These are phyloP conservation scores for Listronotus oregonensis DNA, from an alignment of 1,140 invertebrate genomes.

Conservation along the genomic window DNA sequence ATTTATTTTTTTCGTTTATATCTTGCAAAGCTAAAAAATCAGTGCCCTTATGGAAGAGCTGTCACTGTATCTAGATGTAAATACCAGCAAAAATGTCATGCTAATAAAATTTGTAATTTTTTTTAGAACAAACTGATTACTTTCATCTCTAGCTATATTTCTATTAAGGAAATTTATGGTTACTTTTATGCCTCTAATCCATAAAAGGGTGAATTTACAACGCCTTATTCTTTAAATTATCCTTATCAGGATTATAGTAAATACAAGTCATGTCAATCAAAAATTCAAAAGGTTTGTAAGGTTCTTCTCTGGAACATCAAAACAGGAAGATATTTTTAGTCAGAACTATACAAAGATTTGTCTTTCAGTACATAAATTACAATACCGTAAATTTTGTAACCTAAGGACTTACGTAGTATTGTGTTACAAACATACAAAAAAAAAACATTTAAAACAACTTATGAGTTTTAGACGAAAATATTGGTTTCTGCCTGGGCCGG, in stretches of 20 bases:
- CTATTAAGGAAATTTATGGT: too few relatives aligned
- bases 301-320: not conserved
- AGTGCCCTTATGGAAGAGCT: too few relatives aligned
- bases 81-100: too few relatives aligned
- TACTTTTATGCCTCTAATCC: not conserved
- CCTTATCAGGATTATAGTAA: not conserved
- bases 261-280: not conserved
- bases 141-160: too few relatives aligned
- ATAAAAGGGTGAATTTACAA: too few relatives aligned
- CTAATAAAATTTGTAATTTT: too few relatives aligned
- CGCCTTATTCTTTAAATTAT: not conserved
- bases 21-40: too few relatives aligned
- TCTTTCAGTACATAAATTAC: conserved; percentile 17
- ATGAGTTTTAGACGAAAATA: conserved; percentile 28
- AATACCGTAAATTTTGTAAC: conserved; percentile 21
- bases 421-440: conserved; percentile 20
- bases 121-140: too few relatives aligned
- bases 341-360: conserved; percentile 10
- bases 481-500: conserved; percentile 46
- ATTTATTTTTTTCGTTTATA: too few relatives aligned
- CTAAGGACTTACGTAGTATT: conserved; percentile 3
- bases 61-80: too few relatives aligned
- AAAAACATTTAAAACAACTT: conserved; percentile 14
- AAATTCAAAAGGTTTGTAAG: not conserved
- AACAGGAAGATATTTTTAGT: conserved; percentile 1